Percentiles rank a stretch among this genome's conserved stretches.
Evolutionary conservation across 2,113 vertebrate genomes (phyloP).

Genomic region (Odocoileus hemionus): DNA sequence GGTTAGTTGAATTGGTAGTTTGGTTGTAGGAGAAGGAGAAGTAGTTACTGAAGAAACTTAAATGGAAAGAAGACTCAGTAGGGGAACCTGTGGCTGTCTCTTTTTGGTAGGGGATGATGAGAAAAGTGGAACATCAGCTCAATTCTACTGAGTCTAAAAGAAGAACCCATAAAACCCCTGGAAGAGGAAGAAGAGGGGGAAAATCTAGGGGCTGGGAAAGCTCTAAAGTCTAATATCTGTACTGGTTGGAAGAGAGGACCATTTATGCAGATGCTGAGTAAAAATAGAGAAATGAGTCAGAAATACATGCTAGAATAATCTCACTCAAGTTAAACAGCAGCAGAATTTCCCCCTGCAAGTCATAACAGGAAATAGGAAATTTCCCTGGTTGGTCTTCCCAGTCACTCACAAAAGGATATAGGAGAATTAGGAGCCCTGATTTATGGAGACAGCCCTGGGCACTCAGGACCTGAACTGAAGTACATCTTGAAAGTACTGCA

Average conservation of each 20-base stretch:
- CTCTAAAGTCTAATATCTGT: not conserved
- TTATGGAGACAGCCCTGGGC: not conserved
- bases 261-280: not conserved
- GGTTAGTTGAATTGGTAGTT: not conserved
- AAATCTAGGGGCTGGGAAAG: not conserved
- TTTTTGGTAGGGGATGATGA: not conserved
- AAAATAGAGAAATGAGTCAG: not conserved
- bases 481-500: not conserved
- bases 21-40: not conserved
- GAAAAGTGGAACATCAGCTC: not conserved
- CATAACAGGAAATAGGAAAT: not conserved
- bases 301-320: not conserved
- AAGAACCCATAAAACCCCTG: not conserved
- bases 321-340: not conserved
- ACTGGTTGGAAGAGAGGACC: not conserved
- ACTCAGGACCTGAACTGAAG: not conserved
- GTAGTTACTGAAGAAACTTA: not conserved
- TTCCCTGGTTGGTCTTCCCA: not conserved
- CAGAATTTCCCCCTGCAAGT: not conserved
- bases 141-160: not conserved
- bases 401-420: not conserved
- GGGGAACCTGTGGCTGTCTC: not conserved
- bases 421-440: not conserved
- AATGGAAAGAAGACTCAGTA: not conserved
- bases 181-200: rapidly evolving